These are phyloP conservation scores for Nibea coibor DNA, from an alignment of 2,113 vertebrate species.

Conservation along the genomic window DNA sequence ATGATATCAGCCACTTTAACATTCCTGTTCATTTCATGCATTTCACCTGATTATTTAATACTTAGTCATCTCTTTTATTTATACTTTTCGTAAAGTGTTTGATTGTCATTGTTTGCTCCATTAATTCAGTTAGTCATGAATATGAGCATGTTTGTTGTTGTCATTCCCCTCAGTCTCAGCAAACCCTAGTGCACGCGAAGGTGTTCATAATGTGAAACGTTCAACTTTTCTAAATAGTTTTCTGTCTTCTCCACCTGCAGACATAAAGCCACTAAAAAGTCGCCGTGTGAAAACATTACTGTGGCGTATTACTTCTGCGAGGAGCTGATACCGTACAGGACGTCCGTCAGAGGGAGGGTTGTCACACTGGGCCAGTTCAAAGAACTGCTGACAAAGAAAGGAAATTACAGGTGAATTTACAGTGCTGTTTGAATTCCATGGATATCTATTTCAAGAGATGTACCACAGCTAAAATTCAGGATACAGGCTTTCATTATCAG, in stretches of 20 bases:
- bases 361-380: slow-evolving; percentile 96
- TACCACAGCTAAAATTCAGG: not conserved
- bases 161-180: not conserved
- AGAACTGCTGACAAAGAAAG: slow-evolving; percentile 97
- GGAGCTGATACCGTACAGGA: slow-evolving; percentile 95
- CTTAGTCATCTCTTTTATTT: not conserved
- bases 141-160: not conserved
- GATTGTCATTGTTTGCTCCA: not conserved
- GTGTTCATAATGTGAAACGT: not conserved
- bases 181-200: too few species aligned
- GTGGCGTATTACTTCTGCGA: slow-evolving; percentile 98
- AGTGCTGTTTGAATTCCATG: not conserved
- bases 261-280: slow-evolving; percentile 87
- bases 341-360: slow-evolving; percentile 88
- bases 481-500: not conserved
- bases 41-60: not conserved
- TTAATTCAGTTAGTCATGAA: not conserved
- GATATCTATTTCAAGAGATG: not conserved
- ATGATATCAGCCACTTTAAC: not conserved
- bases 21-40: not conserved
- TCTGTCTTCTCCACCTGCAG: slow-evolving; percentile 70
- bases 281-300: slow-evolving; percentile 87
- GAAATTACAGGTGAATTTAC: slow-evolving; percentile 90
- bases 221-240: not conserved
- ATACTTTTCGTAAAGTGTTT: not conserved